A percentile compares a stretch with the other conserved stretches of the same genome.
These are phyloP conservation scores for Lindbergichthys nudifrons DNA, from an alignment of 2,797 vertebrate species.

Conservation along the genomic window DNA sequence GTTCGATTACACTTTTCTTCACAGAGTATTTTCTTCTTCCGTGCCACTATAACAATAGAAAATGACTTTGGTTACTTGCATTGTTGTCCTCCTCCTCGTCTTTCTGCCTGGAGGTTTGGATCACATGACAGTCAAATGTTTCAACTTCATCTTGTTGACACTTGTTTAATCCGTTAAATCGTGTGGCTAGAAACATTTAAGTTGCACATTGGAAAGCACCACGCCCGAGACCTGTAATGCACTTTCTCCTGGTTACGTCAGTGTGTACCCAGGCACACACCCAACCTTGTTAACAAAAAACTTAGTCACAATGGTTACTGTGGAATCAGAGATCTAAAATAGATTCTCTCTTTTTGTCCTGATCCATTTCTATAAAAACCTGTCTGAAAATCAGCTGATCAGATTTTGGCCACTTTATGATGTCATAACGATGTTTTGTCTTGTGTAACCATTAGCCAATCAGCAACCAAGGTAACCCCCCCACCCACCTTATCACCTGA, in stretches of 20 bases:
- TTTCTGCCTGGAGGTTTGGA: background rate
- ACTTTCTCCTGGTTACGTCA: slow-evolving; percentile 12
- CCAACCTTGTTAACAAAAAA: background rate
- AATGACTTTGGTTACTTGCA: slow-evolving; percentile 16
- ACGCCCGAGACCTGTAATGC: slow-evolving; percentile 31
- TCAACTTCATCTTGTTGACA: slow-evolving; percentile 1
- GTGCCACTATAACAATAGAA: background rate
- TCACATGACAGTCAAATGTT: background rate
- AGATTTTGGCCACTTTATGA: too few species aligned
- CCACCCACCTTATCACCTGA: too few species aligned
- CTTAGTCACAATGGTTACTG: background rate
- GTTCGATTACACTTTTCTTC: background rate
- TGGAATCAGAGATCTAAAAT: background rate
- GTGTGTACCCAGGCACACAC: slow-evolving; percentile 16
- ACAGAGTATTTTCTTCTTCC: background rate
- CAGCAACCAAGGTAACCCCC: too few species aligned
- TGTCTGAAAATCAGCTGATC: too few species aligned
- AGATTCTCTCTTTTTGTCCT: too few species aligned
- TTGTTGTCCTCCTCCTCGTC: background rate
- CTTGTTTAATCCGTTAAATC: background rate
- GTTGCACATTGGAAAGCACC: slow-evolving; percentile 2
- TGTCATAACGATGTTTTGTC: too few species aligned
- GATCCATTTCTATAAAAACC: too few species aligned
- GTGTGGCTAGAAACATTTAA: background rate
- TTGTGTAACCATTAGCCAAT: too few species aligned